A percentile compares a stretch with the other conserved stretches of the same genome.
These are phyloP conservation scores for Limnodromus scolopaceus DNA, from an alignment of 2,797 vertebrate species.

Conservation along the genomic window DNA sequence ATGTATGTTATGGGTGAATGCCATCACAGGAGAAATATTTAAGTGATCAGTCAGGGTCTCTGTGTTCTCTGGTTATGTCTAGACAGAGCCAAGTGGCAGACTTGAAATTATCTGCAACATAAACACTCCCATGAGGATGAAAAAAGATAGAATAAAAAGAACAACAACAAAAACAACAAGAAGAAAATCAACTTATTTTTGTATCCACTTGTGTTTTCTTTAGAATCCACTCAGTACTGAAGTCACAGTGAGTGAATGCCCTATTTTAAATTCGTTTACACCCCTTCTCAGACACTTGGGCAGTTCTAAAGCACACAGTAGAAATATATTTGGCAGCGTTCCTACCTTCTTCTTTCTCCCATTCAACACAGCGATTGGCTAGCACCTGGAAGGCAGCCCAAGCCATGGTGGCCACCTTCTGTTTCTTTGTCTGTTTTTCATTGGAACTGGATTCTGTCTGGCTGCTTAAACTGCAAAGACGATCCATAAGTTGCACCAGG, in stretches of 20 bases:
- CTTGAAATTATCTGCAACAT: neutral
- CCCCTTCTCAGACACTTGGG: neutral
- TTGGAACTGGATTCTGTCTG: conserved; percentile 93
- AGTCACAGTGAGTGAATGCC: neutral
- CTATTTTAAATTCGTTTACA: neutral
- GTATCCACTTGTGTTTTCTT: neutral
- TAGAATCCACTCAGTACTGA: neutral
- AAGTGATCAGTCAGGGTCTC: neutral
- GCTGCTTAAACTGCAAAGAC: conserved; percentile 94
- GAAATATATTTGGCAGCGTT: rapidly evolving
- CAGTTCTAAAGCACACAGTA: neutral
- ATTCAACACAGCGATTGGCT: conserved; percentile 97
- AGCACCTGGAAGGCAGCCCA: conserved; percentile 99
- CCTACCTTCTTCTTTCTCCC: conserved; percentile 98
- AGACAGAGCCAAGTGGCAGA: neutral
- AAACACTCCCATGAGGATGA: neutral
- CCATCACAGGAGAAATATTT: neutral
- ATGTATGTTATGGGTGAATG: neutral
- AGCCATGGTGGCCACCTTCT: conserved; percentile 98
- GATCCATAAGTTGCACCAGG: conserved; percentile 96
- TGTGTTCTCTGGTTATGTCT: neutral
- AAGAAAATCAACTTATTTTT: neutral
- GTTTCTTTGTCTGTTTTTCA: conserved; percentile 97
- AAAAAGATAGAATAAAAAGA: neutral
- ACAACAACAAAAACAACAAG: neutral